Base-by-base conservation (phyloP, 2,113 vertebrate genomes). In the Forbesichthys agassizii region DNA sequence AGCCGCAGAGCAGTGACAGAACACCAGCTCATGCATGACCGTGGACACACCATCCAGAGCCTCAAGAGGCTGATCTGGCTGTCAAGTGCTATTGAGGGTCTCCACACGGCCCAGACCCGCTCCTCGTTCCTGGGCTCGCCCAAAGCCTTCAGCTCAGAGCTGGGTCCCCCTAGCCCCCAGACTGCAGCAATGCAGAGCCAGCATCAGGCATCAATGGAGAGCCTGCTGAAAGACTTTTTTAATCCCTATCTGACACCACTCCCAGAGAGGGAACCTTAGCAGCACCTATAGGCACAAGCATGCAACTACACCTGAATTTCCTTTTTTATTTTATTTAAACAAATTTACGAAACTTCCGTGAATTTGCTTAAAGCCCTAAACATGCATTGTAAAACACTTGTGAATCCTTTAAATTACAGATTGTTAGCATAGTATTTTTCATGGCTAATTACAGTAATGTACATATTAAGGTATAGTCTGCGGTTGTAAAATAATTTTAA, bases 61-160 rank as follows among this genome's bases (percentile, higher is more conserved):
- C 88, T 95, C 33, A 94, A 94, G 86, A 88, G 93, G 3, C 81
- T 93, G 58, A 88, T 90, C 81, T 94, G 94, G 94, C 88, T 95
- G 16, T 93, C 90, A 1, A 91, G 91, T 0, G 89, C 88, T 68
- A 88, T 93, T 5, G 90, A 91, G 2, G 90, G 89, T 0, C 90
- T 94, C 62, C 93, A 95, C 88, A 94, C 92, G 0, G 92, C 94
- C 33, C 87, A 88, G 68, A 72, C 82, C 2, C 87, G 84, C 16
- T 69, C 86, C 0, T 18, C 78, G 2, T 12, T 49, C 8, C 59
- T 75, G 33, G 56, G 10, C 18, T 82, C 77, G 1, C 8, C 62
- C 1, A 75, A 69, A 61, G 1, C 66, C 61, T 59, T 75, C 48
- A 63, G 64, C 61, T 55, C 67, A 61, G 69, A 56, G 0, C 63